Evolutionary conservation across 2,888 invertebrate genomes (phyloP).

Genomic region (Ditula angustiorana): DNA sequence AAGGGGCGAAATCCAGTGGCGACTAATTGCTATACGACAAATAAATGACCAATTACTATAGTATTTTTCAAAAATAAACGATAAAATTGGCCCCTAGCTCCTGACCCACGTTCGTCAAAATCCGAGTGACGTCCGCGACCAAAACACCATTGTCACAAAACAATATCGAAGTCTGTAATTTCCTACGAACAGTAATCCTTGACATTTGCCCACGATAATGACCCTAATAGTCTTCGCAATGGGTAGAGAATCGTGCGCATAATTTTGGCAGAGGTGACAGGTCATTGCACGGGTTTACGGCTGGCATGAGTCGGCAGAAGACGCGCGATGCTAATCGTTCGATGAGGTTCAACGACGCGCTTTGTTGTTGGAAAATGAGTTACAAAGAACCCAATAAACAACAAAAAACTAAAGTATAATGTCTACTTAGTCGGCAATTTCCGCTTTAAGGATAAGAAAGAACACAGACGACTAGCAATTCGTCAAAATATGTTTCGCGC

Average conservation of each 20-base stretch:
- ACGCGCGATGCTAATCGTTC: slow-evolving; percentile 23
- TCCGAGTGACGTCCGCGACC: background rate
- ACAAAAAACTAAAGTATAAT: background rate
- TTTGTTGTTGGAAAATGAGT: slow-evolving; percentile 1
- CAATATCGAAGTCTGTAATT: slow-evolving; percentile 49
- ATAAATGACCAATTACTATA: too few species aligned
- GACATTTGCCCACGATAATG: slow-evolving; percentile 30
- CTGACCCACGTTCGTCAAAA: slow-evolving; percentile 8
- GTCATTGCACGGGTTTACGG: slow-evolving; percentile 2
- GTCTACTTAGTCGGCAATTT: too few species aligned
- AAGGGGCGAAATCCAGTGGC: too few species aligned
- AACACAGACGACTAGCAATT: too few species aligned
- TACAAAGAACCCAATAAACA: background rate
- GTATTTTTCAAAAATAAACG: background rate
- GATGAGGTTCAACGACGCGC: slow-evolving; percentile 24
- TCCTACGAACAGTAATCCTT: slow-evolving; percentile 44
- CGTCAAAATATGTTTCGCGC: too few species aligned
- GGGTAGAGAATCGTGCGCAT: slow-evolving; percentile 19
- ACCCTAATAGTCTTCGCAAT: slow-evolving; percentile 8
- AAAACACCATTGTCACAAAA: slow-evolving; percentile 45
- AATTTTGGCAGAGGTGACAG: slow-evolving; percentile 12
- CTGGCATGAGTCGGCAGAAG: background rate
- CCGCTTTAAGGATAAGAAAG: too few species aligned
- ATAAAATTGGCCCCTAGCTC: background rate
- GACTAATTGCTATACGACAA: too few species aligned